Evolutionary conservation across 2,888 invertebrate genomes (phyloP).

Genomic region (Zelleria hepariella): DNA sequence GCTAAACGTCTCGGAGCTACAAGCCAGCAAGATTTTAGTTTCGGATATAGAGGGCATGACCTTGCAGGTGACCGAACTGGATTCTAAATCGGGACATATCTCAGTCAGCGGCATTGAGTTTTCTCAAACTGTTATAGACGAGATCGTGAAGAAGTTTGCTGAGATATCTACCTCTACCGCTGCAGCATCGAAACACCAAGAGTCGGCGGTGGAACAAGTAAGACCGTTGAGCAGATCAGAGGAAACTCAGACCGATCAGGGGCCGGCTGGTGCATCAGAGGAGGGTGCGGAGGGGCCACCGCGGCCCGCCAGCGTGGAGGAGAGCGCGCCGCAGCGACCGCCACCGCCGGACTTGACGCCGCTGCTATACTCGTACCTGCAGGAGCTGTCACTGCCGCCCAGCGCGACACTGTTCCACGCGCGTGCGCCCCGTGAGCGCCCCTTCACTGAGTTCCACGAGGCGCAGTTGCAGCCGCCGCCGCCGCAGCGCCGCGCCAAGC

Average conservation of each 20-base stretch:
- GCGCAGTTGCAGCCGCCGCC: conserved; percentile 48
- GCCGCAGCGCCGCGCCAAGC: conserved; percentile 53
- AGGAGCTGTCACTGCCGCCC: conserved; percentile 59
- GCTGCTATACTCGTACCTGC: conserved; percentile 65
- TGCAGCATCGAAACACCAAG: conserved; percentile 18
- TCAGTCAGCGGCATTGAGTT: conserved; percentile 78
- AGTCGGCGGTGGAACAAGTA: conserved; percentile 24
- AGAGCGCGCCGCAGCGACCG: conserved; percentile 51
- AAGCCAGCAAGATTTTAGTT: conserved; percentile 84
- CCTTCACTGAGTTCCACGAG: conserved; percentile 45
- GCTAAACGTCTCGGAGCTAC: conserved; percentile 82
- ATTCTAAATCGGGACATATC: conserved; percentile 78
- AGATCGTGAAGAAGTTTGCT: conserved; percentile 72
- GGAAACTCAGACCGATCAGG: conserved; percentile 53
- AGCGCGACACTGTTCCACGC: conserved; percentile 60
- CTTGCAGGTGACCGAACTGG: conserved; percentile 79
- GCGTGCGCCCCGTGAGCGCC: conserved; percentile 45
- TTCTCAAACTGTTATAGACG: conserved; percentile 77
- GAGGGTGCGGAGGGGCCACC: conserved; percentile 18
- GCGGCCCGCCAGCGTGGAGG: conserved; percentile 30
- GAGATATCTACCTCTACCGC: conserved; percentile 46
- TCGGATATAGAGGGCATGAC: conserved; percentile 85
- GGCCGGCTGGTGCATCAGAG: conserved; percentile 16
- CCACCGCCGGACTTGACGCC: conserved; percentile 65
- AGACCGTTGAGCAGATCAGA: conserved; percentile 49